Base-by-base conservation (phyloP, 2,797 vertebrate genomes). In the Astyanax mexicanus region DNA sequence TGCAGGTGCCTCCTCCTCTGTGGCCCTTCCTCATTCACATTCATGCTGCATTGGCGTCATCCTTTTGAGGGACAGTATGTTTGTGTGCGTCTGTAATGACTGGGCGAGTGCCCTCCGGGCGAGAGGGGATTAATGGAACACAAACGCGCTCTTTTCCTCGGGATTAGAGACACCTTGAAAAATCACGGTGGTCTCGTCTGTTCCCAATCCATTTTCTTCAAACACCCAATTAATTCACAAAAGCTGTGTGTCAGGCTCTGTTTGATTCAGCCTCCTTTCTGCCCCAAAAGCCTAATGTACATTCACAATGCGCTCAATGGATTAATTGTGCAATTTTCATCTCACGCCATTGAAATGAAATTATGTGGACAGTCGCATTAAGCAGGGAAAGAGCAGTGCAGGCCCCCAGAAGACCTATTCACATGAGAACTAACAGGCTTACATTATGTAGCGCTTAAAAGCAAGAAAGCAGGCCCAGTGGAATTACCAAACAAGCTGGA, bases 271-370 rank as follows among this genome's bases (percentile, higher is more conserved):
- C 67, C 54, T 61, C 44, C 70, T 69, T 72, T 19, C 27, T 47
- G 40, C 5, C 52, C 60, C 21, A 49, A 52, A 51, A 15, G 29
- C 66, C 74, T 74, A 60, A 62, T 64, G 69, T 37, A 66, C 15
- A 55, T 40, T 70, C 47, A 44, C 69, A 80, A 78, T 49, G 37
- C 17, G 45, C 35, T 66, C 51, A 5, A n/a, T 27, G 19, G 74
- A 78, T 75, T 79, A 74, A 82, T 73, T 69, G 19, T 42, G 62
- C 27, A 67, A 74, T 84, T 81, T 69, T 70, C 81, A 81, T 85
- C 73, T 40, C 27, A 69, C 62, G 77, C 72, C 29, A 71, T 55
- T 79, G 44, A 74, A 70, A 80, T 81, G 42, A 80, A 81, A 80
- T 80, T 77, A 79, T 17, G 51, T 44, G 67, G 32, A 68, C 13